These are phyloP conservation scores for Turdus rufiventris DNA, from an alignment of 2,113 vertebrate genomes.

Conservation along the genomic window DNA sequence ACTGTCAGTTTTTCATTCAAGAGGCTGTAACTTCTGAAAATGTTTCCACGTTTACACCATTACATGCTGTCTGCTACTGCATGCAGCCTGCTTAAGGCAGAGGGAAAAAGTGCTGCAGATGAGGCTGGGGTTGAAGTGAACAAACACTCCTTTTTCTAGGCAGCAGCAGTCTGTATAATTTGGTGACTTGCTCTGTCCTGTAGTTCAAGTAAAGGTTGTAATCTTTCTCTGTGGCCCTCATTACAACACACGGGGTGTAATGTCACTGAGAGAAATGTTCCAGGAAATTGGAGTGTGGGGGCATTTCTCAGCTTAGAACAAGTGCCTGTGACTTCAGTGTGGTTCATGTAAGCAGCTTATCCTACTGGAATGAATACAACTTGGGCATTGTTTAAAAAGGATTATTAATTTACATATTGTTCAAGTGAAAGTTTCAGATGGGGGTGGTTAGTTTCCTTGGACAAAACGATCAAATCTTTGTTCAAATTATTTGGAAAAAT, in stretches of 20 bases:
- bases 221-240: neutral
- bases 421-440: neutral
- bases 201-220: constrained; percentile 2
- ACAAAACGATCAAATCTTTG: neutral
- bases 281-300: neutral
- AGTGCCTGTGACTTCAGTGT: neutral
- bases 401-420: neutral
- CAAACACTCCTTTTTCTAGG: neutral
- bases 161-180: neutral
- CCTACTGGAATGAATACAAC: neutral
- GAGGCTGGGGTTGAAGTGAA: neutral
- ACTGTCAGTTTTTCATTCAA: neutral
- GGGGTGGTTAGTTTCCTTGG: neutral
- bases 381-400: neutral
- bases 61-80: neutral
- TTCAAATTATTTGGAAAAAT: neutral
- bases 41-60: neutral
- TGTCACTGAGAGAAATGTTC: constrained; percentile 18
- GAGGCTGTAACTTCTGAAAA: neutral
- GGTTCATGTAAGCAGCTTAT: constrained; percentile 36
- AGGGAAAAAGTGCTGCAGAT: rapidly evolving
- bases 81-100: neutral
- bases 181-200: neutral
- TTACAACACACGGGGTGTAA: neutral
- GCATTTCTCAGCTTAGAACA: neutral